phyloP scores from a whole-genome alignment of 2,888 invertebrate species.

The Drosophila niveifrons region DNA sequence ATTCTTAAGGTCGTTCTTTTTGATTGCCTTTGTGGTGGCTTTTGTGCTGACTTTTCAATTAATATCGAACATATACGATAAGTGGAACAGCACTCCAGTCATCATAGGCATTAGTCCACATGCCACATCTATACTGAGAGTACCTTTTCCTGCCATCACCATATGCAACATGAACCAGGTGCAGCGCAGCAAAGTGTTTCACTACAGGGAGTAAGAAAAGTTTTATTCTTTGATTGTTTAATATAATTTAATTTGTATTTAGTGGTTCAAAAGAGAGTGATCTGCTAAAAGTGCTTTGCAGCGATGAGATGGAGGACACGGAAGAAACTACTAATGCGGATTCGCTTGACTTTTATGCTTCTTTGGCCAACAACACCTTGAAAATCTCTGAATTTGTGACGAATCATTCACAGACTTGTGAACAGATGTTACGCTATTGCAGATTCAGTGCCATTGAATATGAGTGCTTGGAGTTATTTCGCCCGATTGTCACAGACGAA shows the following conservation, averaged over 20 bases:
- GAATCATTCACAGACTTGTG: conserved; percentile 71
- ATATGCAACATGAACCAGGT: conserved; percentile 94
- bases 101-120: conserved; percentile 92
- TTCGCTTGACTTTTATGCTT: neutral
- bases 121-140: conserved; percentile 88
- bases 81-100: conserved; percentile 91
- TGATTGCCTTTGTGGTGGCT: conserved; percentile 89
- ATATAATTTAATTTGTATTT: neutral
- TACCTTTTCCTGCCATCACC: conserved; percentile 94
- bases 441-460: conserved; percentile 88
- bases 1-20: conserved; percentile 89
- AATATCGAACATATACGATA: conserved; percentile 90
- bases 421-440: conserved; percentile 87
- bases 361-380: conserved; percentile 52
- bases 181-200: conserved; percentile 88
- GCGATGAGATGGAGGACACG: neutral
- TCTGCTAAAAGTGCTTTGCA: conserved; percentile 65
- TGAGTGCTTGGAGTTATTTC: conserved; percentile 90
- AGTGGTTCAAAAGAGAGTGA: conserved; percentile 68
- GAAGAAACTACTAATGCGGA: conserved; percentile 26
- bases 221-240: too few species aligned
- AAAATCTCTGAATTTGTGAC: conserved; percentile 63
- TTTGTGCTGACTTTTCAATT: conserved; percentile 86
- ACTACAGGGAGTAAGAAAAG: conserved; percentile 81
- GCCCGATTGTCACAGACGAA: conserved; percentile 92